phyloP scores from a whole-genome alignment of 2,113 vertebrate genomes.

The Puffinus mauretanicus region DNA sequence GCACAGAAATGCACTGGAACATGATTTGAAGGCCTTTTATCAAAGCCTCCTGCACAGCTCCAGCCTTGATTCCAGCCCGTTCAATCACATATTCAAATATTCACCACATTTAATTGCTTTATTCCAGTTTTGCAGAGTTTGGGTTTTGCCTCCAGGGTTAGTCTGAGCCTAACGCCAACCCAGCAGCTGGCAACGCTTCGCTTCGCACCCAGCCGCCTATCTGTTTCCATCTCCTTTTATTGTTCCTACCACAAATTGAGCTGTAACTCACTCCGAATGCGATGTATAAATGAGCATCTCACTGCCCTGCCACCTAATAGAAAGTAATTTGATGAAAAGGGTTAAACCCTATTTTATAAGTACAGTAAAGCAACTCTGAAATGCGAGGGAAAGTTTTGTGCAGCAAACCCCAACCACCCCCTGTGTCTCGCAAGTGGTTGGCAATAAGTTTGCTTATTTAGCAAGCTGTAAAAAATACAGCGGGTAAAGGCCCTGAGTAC shows the following conservation, averaged over 20 bases:
- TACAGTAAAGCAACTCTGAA: neutral
- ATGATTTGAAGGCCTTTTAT: neutral
- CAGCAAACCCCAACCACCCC: neutral
- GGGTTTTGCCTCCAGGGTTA: neutral
- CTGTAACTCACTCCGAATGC: neutral
- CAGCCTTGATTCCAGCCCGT: neutral
- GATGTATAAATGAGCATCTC: neutral
- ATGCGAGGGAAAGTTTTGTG: neutral
- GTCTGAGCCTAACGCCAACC: neutral
- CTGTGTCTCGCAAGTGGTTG: neutral
- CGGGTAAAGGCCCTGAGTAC: neutral
- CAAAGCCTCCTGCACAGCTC: neutral
- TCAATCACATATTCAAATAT: neutral
- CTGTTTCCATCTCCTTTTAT: neutral
- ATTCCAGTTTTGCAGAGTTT: neutral
- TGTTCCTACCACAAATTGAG: neutral
- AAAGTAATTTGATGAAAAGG: neutral
- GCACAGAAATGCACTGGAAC: neutral
- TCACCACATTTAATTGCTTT: neutral
- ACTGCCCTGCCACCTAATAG: neutral
- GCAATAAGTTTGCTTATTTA: neutral
- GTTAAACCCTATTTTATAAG: neutral
- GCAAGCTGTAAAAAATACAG: neutral
- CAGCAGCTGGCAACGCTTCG: neutral
- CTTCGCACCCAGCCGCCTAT: neutral